Evolutionary conservation across 2,888 invertebrate genomes (phyloP).

Genomic region (Embidobia sp.): DNA sequence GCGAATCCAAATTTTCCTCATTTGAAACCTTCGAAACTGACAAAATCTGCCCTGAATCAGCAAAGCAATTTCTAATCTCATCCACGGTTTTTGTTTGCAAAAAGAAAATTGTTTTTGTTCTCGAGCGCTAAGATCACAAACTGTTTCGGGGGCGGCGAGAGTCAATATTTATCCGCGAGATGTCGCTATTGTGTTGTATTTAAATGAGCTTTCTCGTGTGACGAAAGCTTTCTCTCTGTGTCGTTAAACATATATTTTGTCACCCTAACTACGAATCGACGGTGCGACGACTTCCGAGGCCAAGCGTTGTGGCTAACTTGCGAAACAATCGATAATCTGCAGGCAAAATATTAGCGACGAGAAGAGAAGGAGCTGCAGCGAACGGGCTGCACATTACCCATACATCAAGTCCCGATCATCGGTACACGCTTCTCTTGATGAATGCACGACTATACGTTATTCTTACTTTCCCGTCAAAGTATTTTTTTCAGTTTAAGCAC

Average conservation of each 20-base stretch:
- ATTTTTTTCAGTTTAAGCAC: too few relatives aligned
- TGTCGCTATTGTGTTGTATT: constrained; percentile 76
- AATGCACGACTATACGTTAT: constrained; percentile 25
- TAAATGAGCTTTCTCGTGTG: constrained; percentile 77
- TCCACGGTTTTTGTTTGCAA: too few relatives aligned
- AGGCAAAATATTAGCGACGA: constrained; percentile 46
- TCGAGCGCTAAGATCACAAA: too few relatives aligned
- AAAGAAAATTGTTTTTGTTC: too few relatives aligned
- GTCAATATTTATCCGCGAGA: constrained; percentile 61
- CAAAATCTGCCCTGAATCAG: too few relatives aligned
- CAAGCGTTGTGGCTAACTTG: constrained; percentile 49
- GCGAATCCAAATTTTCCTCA: constrained; percentile 4
- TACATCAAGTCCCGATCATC: constrained; percentile 32
- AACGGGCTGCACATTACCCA: constrained; percentile 18
- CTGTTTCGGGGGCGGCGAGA: too few relatives aligned
- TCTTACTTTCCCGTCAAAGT: too few relatives aligned
- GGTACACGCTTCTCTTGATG: constrained; percentile 23
- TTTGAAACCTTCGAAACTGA: too few relatives aligned
- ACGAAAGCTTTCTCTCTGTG: constrained; percentile 66
- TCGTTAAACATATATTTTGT: constrained; percentile 76
- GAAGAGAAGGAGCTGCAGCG: constrained; percentile 31
- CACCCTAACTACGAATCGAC: constrained; percentile 66
- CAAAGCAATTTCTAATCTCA: too few relatives aligned
- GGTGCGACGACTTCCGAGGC: constrained; percentile 52
- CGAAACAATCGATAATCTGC: constrained; percentile 59